Evolutionary conservation across 2,797 vertebrate genomes (phyloP).

Genomic region (Bradypodion pumilum): DNA sequence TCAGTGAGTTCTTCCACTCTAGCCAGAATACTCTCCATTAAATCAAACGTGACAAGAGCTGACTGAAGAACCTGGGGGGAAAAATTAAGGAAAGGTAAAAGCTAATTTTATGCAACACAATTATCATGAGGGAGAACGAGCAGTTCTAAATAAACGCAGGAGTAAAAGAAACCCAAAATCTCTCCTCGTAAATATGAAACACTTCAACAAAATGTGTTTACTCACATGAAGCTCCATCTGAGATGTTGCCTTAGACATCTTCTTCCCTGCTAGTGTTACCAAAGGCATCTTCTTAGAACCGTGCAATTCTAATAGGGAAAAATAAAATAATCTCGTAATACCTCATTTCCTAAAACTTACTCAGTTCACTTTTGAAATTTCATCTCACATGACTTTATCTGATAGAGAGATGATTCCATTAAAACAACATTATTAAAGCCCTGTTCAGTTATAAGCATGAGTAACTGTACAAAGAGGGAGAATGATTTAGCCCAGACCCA

Average conservation of each 20-base stretch:
- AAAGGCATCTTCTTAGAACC: constrained; percentile 75
- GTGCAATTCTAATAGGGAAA: constrained; percentile 67
- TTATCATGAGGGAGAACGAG: background rate
- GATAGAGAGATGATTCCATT: background rate
- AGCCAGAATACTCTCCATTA: constrained; percentile 93
- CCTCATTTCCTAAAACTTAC: background rate
- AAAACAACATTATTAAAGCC: background rate
- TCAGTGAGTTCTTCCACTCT: constrained; percentile 91
- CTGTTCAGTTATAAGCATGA: too few relatives aligned
- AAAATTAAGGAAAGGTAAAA: constrained; percentile 62
- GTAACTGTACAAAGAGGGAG: too few relatives aligned
- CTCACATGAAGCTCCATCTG: constrained; percentile 91
- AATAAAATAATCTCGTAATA: background rate
- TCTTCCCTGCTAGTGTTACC: constrained; percentile 82
- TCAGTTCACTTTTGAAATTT: background rate
- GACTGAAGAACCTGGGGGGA: constrained; percentile 91
- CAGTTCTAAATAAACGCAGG: constrained; percentile 1
- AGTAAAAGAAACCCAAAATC: constrained; percentile 1
- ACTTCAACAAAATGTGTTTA: constrained; percentile 27
- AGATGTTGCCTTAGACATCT: constrained; percentile 85
- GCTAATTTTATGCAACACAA: constrained; percentile 21
- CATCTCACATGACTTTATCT: background rate
- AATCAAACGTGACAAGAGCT: constrained; percentile 93
- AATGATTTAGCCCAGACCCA: too few relatives aligned
- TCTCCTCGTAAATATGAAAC: background rate